Base-by-base conservation (phyloP, 1,140 invertebrate species). In the Temnothorax longispinosus region DNA sequence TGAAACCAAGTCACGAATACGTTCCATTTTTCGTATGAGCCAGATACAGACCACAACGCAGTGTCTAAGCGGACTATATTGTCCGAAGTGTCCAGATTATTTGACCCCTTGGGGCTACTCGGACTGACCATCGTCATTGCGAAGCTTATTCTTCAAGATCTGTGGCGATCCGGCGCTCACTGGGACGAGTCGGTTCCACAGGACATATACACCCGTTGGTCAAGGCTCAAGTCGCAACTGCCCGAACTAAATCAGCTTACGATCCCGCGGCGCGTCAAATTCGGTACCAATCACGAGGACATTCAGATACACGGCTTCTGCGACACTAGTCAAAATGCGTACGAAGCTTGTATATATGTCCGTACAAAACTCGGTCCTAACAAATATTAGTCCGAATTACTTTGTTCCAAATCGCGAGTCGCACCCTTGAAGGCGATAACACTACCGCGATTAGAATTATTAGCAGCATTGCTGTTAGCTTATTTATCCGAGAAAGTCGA, bases 341-440 rank as follows among this genome's bases (percentile, higher is more conserved):
- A 38, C 18, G 58, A 58, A 0, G 58, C 47, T 1, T 62, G 56
- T 56, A 44, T 44, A 6, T 77, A 58, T 47, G 13, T 21, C 1
- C 1, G 32, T 0, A 44, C 13, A 1, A 13, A 13, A 3, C 0
- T 13, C 2, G 3, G 21, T 0, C 10, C n/a, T 5, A 41, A 38
- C 5, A 35, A 52, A 41, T 75, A 56, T 5, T 15, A 4, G 0
- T 1, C 21, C 0, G 7, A n/a, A 3, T 18, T 85, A 4, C 21
- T 85, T 1, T 84, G 78, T 6, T 85, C 80, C 0, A 89, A 85
- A 18, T 85, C 88, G 0, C 47, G 52, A 0, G 81, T 87, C 0
- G 80, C 81, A 0, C 84, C 77, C 0, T 18, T 87, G 2, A 87
- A 84, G 21, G 35, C 64, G 18, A 15, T 69, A 5, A 64, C 86